Evolutionary conservation across 1,140 invertebrate species (phyloP), one percentile per base, ranked within the genome.

Genomic region (Chrysomallon squamiferum): DNA sequence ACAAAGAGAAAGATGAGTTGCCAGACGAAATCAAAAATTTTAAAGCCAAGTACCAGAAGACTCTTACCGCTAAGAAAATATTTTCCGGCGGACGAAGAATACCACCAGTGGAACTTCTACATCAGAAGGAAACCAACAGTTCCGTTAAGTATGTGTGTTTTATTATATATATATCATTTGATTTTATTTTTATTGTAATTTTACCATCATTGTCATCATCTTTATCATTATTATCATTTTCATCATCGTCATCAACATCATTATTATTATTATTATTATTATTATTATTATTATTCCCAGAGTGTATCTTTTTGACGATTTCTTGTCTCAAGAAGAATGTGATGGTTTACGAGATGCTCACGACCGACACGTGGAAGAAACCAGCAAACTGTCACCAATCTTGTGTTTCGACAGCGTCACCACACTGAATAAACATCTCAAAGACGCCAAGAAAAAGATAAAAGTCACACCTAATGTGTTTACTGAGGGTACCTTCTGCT

Each of bases 271-370:
- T n/a, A n/a, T n/a, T n/a, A n/a, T n/a, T n/a, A n/a, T n/a, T n/a
- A n/a, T n/a, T n/a, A n/a, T n/a, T n/a, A n/a, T 15, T 61, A 18
- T 61, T 59, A 52, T n/a, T 64, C 66, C 38, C 64, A 84, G 82
- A 58, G 74, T 83, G 3, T 85, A 71, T 66, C 60, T 85, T 5
- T 84, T 80, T 69, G 74, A 85, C 41, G 82, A 84, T 13, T 84
- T 85, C 65, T 62, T 85, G 27, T 85, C 83, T 0, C 62, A 76
- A 7, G 73, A 69, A 25, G 83, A 85, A 68, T 84, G 80, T 69
- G 80, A 84, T 38, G 76, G 78, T 13, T 62, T 85, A 52, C 76
- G 76, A 65, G 71, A 73, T 32, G 83, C 73, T 2, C 83, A 85
- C 60, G 69, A 85, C 62, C 73, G 67, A 38, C 81, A 85, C 69